phyloP scores from a whole-genome alignment of 2,113 vertebrate genomes.

The Phrynosoma blainvillii region DNA sequence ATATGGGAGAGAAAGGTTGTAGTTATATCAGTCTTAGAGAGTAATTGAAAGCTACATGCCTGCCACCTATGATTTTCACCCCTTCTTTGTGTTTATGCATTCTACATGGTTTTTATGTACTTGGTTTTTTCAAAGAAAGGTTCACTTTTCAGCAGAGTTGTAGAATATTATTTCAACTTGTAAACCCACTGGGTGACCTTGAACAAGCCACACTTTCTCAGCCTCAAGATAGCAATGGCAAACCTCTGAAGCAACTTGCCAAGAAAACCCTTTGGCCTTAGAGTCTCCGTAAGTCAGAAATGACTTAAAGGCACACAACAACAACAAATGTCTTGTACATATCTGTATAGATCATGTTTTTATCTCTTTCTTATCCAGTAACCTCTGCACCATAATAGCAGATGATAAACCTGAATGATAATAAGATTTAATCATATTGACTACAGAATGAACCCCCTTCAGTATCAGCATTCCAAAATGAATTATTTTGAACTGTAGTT shows the following conservation, averaged over 20 bases:
- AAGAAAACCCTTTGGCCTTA: too few relatives aligned
- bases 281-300: too few relatives aligned
- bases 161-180: too few relatives aligned
- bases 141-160: too few relatives aligned
- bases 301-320: too few relatives aligned
- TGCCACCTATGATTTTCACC: background rate
- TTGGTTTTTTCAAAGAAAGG: too few relatives aligned
- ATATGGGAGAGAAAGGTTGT: too few relatives aligned
- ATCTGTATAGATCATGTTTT: background rate
- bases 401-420: background rate
- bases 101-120: background rate
- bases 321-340: too few relatives aligned
- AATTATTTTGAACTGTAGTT: background rate
- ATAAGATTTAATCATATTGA: background rate
- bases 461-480: background rate
- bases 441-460: background rate
- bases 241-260: too few relatives aligned
- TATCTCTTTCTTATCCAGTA: background rate
- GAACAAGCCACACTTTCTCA: too few relatives aligned
- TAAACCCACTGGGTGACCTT: too few relatives aligned
- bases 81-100: background rate
- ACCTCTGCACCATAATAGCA: slow-evolving; percentile 6
- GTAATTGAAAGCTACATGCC: background rate
- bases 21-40: background rate
- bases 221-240: too few relatives aligned